Base-by-base conservation (phyloP, 2,113 vertebrate genomes). In the Alethe castanea region DNA sequence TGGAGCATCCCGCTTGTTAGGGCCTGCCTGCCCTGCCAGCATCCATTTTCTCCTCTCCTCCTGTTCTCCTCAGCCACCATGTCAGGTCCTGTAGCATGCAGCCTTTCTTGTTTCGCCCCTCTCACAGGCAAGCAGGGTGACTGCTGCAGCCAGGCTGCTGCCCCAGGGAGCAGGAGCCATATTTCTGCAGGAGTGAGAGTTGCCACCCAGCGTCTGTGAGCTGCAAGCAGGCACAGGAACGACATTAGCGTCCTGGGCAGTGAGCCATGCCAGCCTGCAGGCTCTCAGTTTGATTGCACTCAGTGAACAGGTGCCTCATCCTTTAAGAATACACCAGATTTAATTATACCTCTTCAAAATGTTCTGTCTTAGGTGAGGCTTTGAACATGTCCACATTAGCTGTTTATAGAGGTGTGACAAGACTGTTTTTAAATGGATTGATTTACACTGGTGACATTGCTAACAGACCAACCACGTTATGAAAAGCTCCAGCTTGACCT, bases 21-120 rank as follows among this genome's bases (percentile, higher is more conserved):
- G 90, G 86, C 88, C 88, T 90, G 77, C 89, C 61, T 86, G 35
- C 83, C 69, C 82, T 84, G 86, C 84, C 73, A 57, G 65, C 35
- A 67, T 87, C 81, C 59, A 36, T 88, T 88, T 53, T 56, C 80
- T 93, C 82, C 84, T 94, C 71, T 83, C 70, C 53, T 61, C 76
- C 35, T 4, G 2, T 17, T n/a, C 48, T 54, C 72, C 45, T 48
- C 40, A 52, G 47, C 28, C 35, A 57, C 59, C 28, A 6, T 45
- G 31, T 65, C 33, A 40, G 74, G 16, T 74, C 25, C 61, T 67
- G 56, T 20, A 9, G 29, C 0, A 0, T 18, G 35, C 59, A 60
- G 59, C 60, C 56, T 35, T 66, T 65, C 69, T 15, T 4, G 0
- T 65, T 47, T 44, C 22, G 47, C 61, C 54, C 38, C 18, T 38